phyloP scores from a whole-genome alignment of 2,888 invertebrate genomes.

The Microplitis manilae region DNA sequence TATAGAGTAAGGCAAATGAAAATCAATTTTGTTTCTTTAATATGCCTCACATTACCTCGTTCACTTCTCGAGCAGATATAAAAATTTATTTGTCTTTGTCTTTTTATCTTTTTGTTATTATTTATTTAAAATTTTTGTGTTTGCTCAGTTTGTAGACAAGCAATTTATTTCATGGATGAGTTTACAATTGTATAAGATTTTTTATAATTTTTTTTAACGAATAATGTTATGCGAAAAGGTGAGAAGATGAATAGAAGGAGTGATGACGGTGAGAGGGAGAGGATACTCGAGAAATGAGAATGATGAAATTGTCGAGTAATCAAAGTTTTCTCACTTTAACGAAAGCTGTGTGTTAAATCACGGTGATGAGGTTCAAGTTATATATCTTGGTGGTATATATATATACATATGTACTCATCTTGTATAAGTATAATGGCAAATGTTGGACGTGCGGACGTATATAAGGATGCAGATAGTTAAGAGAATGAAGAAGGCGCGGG shows the following conservation, averaged over 20 bases:
- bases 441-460: constrained; percentile 24
- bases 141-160: background rate
- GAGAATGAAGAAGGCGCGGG: background rate
- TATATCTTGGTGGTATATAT: constrained; percentile 2
- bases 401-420: constrained; percentile 2
- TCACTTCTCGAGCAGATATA: background rate
- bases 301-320: constrained; percentile 40
- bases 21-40: background rate
- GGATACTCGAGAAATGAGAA: constrained; percentile 6
- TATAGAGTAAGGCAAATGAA: background rate
- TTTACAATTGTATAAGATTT: constrained; percentile 33
- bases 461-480: constrained; percentile 3
- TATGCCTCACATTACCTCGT: background rate
- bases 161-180: constrained; percentile 25
- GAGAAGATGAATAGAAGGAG: background rate
- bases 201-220: no score
- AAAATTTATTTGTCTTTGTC: background rate
- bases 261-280: background rate
- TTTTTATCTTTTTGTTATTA: background rate
- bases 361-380: constrained; percentile 33
- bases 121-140: background rate
- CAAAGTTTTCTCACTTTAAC: constrained; percentile 44
- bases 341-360: constrained; percentile 30
- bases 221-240: background rate
- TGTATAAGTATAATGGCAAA: constrained; percentile 37